Conservation (phyloP, 2,888 invertebrate genomes). For the Electrophaes corylata region DNA sequence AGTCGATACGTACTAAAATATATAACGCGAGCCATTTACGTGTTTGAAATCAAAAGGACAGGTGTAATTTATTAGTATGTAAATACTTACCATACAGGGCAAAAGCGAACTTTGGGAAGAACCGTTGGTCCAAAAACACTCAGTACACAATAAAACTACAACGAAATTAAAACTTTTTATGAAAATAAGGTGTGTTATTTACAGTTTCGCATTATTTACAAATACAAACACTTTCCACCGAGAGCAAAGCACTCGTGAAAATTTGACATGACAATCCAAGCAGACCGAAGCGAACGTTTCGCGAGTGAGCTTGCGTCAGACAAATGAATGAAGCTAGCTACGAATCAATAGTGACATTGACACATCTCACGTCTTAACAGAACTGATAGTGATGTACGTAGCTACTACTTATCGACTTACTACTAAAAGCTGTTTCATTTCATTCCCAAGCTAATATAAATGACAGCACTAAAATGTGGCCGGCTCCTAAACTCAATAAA, state of each 20-base stretch:
- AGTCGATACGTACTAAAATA: slow-evolving; percentile 39
- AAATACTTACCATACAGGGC: slow-evolving; percentile 60
- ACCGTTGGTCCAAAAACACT: slow-evolving; percentile 63
- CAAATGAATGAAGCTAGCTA: slow-evolving; percentile 14
- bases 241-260: slow-evolving; percentile 62
- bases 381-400: slow-evolving; percentile 3
- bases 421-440: too few species aligned
- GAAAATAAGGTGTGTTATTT: slow-evolving; percentile 57
- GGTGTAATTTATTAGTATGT: slow-evolving; percentile 36
- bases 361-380: slow-evolving; percentile 12
- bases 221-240: slow-evolving; percentile 68
- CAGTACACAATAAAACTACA: slow-evolving; percentile 48
- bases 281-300: slow-evolving; percentile 7
- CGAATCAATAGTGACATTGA: neutral
- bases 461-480: too few species aligned
- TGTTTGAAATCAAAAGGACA: slow-evolving; percentile 43
- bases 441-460: too few species aligned
- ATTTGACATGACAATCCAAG: slow-evolving; percentile 33
- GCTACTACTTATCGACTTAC: too few species aligned
- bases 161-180: slow-evolving; percentile 39
- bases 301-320: neutral
- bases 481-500: too few species aligned
- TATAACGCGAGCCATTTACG: slow-evolving; percentile 42
- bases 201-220: slow-evolving; percentile 75
- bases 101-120: slow-evolving; percentile 39